These are phyloP conservation scores for Portunus trituberculatus DNA, from an alignment of 1,140 invertebrate species.

Conservation along the genomic window DNA sequence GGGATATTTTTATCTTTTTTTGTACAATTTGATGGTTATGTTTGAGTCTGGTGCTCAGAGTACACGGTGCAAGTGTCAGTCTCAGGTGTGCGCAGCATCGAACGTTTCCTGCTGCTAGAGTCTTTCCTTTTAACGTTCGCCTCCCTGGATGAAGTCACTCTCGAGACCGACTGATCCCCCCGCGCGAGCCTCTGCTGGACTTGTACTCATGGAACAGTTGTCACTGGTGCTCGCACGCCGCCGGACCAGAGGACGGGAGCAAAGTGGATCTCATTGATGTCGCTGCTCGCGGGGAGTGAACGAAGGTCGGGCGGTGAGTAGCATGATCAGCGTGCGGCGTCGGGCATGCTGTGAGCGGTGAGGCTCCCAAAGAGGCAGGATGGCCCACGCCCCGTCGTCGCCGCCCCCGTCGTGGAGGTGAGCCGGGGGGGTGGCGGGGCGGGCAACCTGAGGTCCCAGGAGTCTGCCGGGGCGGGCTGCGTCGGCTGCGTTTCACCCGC, in stretches of 20 bases:
- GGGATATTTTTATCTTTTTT: too few relatives aligned
- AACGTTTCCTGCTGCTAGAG: too few relatives aligned
- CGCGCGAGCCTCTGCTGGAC: too few relatives aligned
- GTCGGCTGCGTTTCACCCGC: slow-evolving; percentile 29
- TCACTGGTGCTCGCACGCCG: neutral
- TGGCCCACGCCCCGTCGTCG: neutral
- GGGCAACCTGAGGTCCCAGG: neutral
- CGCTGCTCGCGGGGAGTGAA: neutral
- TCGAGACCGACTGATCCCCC: too few relatives aligned
- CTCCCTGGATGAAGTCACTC: too few relatives aligned
- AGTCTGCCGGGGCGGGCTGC: slow-evolving; percentile 16
- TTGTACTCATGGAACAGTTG: neutral
- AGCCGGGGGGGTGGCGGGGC: neutral
- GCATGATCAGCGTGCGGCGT: neutral
- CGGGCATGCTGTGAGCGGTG: neutral
- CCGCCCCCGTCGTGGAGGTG: slow-evolving; percentile 31
- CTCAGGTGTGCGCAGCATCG: too few relatives aligned
- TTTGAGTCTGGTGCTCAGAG: too few relatives aligned
- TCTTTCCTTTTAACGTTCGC: too few relatives aligned
- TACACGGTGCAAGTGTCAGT: too few relatives aligned
- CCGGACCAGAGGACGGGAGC: neutral
- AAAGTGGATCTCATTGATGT: neutral
- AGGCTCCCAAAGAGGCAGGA: neutral
- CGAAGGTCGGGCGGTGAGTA: neutral
- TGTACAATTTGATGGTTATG: too few relatives aligned